Evolutionary conservation across 2,888 invertebrate species (phyloP).

Genomic region (Eupithecia exiguata): DNA sequence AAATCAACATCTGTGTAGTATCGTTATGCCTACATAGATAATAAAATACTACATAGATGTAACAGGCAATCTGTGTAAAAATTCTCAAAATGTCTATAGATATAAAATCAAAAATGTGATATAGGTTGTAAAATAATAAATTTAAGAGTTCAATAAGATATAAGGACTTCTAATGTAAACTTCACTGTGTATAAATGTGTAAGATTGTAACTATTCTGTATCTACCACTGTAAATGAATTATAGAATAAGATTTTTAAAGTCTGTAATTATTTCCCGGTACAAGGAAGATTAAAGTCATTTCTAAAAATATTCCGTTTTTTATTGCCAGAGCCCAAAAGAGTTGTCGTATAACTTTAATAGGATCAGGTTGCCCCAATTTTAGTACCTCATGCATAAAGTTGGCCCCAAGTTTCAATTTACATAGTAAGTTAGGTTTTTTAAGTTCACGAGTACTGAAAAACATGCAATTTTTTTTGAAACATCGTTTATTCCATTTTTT

Average conservation of each 20-base stretch:
- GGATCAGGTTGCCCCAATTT: conserved; percentile 34
- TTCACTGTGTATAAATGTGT: conserved; percentile 61
- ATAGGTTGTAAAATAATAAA: conserved; percentile 79
- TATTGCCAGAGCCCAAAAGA: conserved; percentile 32
- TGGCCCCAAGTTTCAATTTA: conserved; percentile 31
- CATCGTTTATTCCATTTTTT: neutral
- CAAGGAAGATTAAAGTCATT: conserved; percentile 79
- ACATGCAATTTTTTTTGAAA: neutral
- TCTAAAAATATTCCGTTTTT: conserved; percentile 63
- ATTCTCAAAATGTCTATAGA: conserved; percentile 55
- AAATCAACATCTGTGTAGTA: neutral
- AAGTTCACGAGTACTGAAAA: conserved; percentile 3
- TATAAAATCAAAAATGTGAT: conserved; percentile 81
- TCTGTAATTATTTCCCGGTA: conserved; percentile 80
- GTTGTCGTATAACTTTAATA: conserved; percentile 31
- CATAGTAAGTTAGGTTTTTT: conserved; percentile 28
- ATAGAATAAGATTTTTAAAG: conserved; percentile 81
- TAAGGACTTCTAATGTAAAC: conserved; percentile 58
- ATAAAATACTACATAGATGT: neutral
- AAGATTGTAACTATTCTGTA: conserved; percentile 69
- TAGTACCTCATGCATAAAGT: conserved; percentile 38
- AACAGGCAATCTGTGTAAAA: conserved; percentile 4
- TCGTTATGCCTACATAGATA: neutral
- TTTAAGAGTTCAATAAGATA: conserved; percentile 71
- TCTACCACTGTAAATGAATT: conserved; percentile 78